Evolutionary conservation across 1,140 invertebrate genomes (phyloP).

Genomic region (Penaeus japonicus): DNA sequence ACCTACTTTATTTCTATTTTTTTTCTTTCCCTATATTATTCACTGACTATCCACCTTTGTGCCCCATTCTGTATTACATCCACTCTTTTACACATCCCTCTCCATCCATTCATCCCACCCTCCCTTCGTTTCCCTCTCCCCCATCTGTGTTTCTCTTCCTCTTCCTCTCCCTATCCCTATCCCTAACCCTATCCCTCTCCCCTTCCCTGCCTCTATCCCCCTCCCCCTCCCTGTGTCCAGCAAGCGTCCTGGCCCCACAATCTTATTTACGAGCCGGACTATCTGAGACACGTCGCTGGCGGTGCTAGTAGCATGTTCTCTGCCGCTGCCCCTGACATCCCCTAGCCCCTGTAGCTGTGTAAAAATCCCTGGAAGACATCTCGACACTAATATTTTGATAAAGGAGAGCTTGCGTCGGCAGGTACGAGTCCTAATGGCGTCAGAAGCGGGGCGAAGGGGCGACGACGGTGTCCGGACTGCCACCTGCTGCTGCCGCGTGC

Average conservation of each 20-base stretch:
- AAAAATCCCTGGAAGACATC: no score
- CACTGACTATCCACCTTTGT: background rate
- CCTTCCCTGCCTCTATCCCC: background rate
- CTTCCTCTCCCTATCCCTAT: background rate
- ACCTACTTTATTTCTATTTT: no score
- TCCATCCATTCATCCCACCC: background rate
- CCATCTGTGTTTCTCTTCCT: conserved; percentile 2
- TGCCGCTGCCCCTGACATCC: no score
- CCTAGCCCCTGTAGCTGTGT: no score
- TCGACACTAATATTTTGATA: no score
- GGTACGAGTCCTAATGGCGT: no score
- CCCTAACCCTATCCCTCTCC: background rate
- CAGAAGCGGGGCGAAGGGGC: no score
- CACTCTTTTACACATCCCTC: no score
- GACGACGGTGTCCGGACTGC: no score
- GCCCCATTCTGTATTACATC: background rate
- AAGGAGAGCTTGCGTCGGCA: no score
- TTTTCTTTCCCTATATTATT: background rate
- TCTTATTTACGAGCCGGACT: background rate
- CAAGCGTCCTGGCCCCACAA: background rate
- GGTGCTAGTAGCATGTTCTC: background rate
- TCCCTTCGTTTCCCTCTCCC: conserved; percentile 2
- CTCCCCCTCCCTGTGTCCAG: background rate
- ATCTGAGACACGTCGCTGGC: background rate
- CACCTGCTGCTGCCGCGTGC: no score